Evolutionary conservation across 2,113 vertebrate species (phyloP).

Genomic region (Mystacornis crossleyi): DNA sequence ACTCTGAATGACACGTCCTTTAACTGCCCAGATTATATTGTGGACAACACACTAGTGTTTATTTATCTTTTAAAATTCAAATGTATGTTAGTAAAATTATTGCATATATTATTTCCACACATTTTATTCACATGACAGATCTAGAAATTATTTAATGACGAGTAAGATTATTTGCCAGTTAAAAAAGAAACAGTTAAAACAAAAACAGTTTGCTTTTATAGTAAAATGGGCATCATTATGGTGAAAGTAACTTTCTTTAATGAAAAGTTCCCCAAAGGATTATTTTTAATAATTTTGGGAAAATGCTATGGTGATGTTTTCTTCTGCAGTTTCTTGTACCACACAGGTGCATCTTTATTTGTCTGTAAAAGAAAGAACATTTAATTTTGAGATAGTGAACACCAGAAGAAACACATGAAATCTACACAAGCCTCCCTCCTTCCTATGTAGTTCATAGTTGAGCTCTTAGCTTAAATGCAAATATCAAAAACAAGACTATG

Average conservation of each 20-base stretch:
- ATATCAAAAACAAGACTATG: not conserved
- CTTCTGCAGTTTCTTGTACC: constrained; percentile 80
- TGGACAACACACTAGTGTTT: not conserved
- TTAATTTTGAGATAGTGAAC: not conserved
- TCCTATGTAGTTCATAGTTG: not conserved
- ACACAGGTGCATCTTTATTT: constrained; percentile 84
- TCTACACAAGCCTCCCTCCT: not conserved
- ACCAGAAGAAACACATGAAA: not conserved
- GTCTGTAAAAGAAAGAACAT: constrained; percentile 79
- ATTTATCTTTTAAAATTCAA: constrained; percentile 48
- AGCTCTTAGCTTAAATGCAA: not conserved
- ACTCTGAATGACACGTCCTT: not conserved
- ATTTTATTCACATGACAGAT: not conserved
- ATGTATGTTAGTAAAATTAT: constrained; percentile 30
- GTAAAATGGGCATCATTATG: constrained; percentile 27
- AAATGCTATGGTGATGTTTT: constrained; percentile 64
- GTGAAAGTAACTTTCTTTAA: constrained; percentile 7
- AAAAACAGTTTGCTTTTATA: constrained; percentile 15
- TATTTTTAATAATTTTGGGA: not conserved
- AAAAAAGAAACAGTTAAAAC: constrained; percentile 29
- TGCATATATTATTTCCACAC: not conserved
- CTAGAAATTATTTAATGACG: constrained; percentile 34
- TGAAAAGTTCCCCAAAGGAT: not conserved
- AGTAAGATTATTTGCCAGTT: not conserved
- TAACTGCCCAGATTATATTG: constrained; percentile 11